Base-by-base conservation (phyloP, 2,113 vertebrate species). In the Malurus alboscapulatus region DNA sequence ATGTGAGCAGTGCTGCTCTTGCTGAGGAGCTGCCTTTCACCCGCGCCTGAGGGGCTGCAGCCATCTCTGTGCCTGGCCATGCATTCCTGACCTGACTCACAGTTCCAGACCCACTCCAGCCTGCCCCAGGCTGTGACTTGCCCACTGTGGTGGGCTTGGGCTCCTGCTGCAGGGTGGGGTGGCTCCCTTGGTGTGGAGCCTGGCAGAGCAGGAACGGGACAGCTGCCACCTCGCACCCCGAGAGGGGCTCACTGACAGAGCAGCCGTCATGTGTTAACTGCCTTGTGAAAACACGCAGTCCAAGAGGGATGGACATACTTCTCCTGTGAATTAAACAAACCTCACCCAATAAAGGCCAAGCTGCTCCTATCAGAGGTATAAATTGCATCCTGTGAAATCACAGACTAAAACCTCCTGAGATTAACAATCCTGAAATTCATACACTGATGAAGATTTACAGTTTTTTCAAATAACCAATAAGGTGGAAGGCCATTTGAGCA, bases 31-130 rank as follows among this genome's bases (percentile, higher is more conserved):
- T 66, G 75, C 86, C 67, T 54, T 25, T 17, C 44, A 22, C 4
- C 5, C 0, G 0, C 3, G 17, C 42, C 68, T 2, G 21, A 45
- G 51, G 29, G 38, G 47, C 34, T 81, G 32, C 38, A 54, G 38
- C 54, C 55, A 26, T 16, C 21, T 20, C 34, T 24, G 7, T 44
- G 82, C 55, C n/a, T 11, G 21, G 18, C 55, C 85, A 36, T 2
- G 6, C 7, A 1, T 17, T 63, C 17, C 53, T 7, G 25, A 18
- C 8, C 21, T 0, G 0, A 0, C 9, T 38, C 0, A 0, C 17
- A 24, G 51, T 13, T 5, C n/a, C 5, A 3, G 30, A 4, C 12
- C 2, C 0, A 14, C 27, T 25, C 30, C 0, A 2, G 20, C 5
- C 8, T 20, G 27, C 9, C 2, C 3, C 27, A 12, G 5, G n/a